Evolutionary conservation across 1,140 invertebrate genomes (phyloP).

Genomic region (Caenorhabditis inopinata): DNA sequence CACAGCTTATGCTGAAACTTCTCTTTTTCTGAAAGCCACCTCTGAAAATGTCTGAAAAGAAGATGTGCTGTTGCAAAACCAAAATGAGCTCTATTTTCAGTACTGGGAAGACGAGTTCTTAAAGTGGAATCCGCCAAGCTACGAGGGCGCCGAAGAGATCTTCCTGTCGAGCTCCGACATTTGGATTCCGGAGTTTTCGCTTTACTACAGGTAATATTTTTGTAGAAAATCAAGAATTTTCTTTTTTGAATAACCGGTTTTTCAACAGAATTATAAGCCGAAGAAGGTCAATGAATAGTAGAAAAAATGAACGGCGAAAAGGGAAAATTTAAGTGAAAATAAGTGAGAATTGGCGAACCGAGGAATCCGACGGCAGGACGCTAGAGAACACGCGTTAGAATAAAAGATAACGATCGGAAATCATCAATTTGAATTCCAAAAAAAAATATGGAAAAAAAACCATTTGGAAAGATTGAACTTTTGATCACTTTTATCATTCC

Average conservation of each 20-base stretch:
- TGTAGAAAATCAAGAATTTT: too few species aligned
- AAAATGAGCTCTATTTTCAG: constrained; percentile 64
- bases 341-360: background rate
- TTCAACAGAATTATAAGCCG: too few species aligned
- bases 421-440: constrained; percentile 38
- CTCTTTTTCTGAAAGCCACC: too few species aligned
- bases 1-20: too few species aligned
- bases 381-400: background rate
- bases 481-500: too few species aligned
- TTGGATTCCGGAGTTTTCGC: constrained; percentile 69
- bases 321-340: too few species aligned
- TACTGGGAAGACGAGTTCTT: constrained; percentile 68
- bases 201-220: constrained; percentile 64
- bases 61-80: too few species aligned
- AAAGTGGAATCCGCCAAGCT: constrained; percentile 67
- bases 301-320: too few species aligned
- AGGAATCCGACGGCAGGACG: background rate
- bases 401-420: background rate
- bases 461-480: background rate
- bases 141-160: constrained; percentile 67
- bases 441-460: constrained; percentile 5
- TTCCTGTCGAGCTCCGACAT: constrained; percentile 67
- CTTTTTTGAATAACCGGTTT: too few species aligned
- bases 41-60: too few species aligned
- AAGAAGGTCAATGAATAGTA: too few species aligned